Evolutionary conservation across 2,888 invertebrate genomes (phyloP), one percentile per base, ranked within the genome.

Genomic region (Calameuta idolon): DNA sequence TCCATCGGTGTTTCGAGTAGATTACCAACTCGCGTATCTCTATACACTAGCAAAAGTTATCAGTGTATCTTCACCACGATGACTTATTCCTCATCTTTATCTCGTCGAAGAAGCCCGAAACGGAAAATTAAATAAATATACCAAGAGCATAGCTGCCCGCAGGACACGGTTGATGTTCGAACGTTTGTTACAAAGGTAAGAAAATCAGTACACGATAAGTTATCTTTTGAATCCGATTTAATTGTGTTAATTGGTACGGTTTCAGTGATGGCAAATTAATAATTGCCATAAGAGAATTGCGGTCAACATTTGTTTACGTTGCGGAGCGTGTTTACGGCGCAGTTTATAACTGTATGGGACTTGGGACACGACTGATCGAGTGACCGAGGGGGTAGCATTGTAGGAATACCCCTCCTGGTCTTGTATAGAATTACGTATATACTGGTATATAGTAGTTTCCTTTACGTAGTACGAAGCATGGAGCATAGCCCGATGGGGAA

Each of bases 331-430:
- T 81, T 81, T 83, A 80, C 82, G 79, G 80, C 81, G 80, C 80
- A 83, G 86, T 86, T 88, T 87, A 85, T 85, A 85, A 86, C 89
- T 81, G 88, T 83, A 84, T 87, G 89, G 84, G 81, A 87, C 88
- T 86, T 87, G 89, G 89, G 90, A 89, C 89, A 91, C 90, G 90
- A 91, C 90, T 90, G 90, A 91, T 91, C 91, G 90, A 90, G 90
- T 90, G 90, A 90, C 90, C 90, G 90, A 89, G 89, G 91, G 91
- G 91, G 90, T 91, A 90, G 90, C 88, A 90, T 89, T 87, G 87
- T 86, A 84, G 85, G 87, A 87, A 87, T 87, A 90, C 89, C 89
- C 89, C 90, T 89, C 90, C 88, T 87, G 85, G 85, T 81, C 84
- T 85, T 87, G 89, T 90, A 90, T 90, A 89, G 89, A 73, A 69